phyloP scores from a whole-genome alignment of 2,888 invertebrate genomes.

The Hypolimnas misippus region DNA sequence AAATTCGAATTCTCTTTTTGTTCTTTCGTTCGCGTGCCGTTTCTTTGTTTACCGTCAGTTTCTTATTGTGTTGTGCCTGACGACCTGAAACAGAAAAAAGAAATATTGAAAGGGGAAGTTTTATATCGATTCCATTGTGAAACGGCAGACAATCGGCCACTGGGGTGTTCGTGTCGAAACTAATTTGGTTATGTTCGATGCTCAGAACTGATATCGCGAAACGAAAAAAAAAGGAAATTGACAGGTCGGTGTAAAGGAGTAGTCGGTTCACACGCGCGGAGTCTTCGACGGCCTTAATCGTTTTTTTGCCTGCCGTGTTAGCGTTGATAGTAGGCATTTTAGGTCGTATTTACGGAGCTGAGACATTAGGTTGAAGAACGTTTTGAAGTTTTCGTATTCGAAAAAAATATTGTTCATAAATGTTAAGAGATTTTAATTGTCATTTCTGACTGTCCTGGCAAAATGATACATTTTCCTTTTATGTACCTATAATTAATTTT shows the following conservation, averaged over 20 bases:
- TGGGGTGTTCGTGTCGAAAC: conserved; percentile 80
- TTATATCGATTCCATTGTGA: conserved; percentile 75
- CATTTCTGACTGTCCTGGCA: no score
- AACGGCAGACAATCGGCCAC: conserved; percentile 69
- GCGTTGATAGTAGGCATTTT: conserved; percentile 21
- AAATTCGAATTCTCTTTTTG: conserved; percentile 59
- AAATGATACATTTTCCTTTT: no score
- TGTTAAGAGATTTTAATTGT: no score
- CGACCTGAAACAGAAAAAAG: conserved; percentile 72
- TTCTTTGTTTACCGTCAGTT: conserved; percentile 54
- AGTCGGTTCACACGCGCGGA: conserved; percentile 48
- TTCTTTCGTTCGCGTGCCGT: conserved; percentile 59
- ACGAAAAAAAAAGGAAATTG: conserved; percentile 68
- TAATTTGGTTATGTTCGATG: conserved; percentile 78
- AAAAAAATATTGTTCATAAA: no score
- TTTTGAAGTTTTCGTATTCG: background rate
- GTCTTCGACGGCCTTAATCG: conserved; percentile 51
- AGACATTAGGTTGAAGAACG: background rate
- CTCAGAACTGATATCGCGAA: conserved; percentile 65
- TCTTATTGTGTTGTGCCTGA: conserved; percentile 57
- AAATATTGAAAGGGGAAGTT: conserved; percentile 69
- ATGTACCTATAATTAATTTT: no score
- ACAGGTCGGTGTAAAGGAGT: conserved; percentile 57
- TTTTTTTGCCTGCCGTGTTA: conserved; percentile 41
- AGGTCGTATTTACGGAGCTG: background rate